A percentile compares a stretch with the other conserved stretches of the same genome.
Conservation (phyloP, 2,888 invertebrate species). For the Orchesella flavescens region DNA sequence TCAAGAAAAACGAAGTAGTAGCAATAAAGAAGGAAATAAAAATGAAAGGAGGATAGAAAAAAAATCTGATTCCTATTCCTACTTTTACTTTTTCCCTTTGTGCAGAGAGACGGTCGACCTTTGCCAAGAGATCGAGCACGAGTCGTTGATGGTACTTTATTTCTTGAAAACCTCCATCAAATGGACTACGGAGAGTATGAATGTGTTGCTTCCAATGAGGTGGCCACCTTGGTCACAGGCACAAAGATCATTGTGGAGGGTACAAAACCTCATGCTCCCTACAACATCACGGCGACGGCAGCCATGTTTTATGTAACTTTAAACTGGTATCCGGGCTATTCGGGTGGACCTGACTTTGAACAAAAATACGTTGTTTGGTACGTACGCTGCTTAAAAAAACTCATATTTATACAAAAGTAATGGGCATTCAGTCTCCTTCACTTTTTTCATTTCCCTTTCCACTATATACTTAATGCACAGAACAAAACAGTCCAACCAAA, state of each 20-base stretch:
- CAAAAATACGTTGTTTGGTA: conserved; percentile 96
- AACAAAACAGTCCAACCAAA: not conserved
- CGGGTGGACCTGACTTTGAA: conserved; percentile 94
- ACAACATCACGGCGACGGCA: conserved; percentile 92
- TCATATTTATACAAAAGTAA: not conserved
- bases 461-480: not conserved
- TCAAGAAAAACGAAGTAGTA: not conserved
- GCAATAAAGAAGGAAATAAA: conserved; percentile 12
- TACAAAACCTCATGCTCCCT: conserved; percentile 97
- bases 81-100: conserved; percentile 1
- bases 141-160: conserved; percentile 89
- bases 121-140: conserved; percentile 87
- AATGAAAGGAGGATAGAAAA: not conserved
- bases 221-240: conserved; percentile 93
- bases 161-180: conserved; percentile 86
- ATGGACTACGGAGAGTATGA: conserved; percentile 95
- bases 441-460: not conserved
- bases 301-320: conserved; percentile 92
- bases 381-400: conserved; percentile 53
- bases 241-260: conserved; percentile 93
- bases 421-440: not conserved
- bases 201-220: conserved; percentile 95
- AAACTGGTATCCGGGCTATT: conserved; percentile 92
- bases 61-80: conserved; percentile 36
- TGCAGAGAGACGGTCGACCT: conserved; percentile 84